These are phyloP conservation scores for Drosophila nikananu DNA, from an alignment of 1,140 invertebrate species.

Conservation along the genomic window DNA sequence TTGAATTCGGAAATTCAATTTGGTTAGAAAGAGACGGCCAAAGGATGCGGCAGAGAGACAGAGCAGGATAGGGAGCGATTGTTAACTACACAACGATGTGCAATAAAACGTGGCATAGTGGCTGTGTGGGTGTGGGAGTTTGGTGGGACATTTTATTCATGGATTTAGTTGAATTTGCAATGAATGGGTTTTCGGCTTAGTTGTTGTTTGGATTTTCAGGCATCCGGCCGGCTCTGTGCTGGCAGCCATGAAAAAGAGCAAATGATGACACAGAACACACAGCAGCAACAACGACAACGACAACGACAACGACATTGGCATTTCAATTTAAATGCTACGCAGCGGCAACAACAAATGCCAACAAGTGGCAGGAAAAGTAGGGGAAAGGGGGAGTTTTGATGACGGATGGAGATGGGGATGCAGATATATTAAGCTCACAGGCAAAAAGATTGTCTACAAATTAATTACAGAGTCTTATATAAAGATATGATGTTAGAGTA, in stretches of 20 bases:
- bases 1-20: slow-evolving; percentile 84
- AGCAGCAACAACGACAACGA: slow-evolving; percentile 6
- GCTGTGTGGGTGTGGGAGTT: slow-evolving; percentile 1
- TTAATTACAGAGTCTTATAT: not conserved
- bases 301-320: slow-evolving; percentile 42
- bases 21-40: slow-evolving; percentile 47
- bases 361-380: slow-evolving; percentile 74
- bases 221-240: slow-evolving; percentile 22
- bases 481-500: not conserved
- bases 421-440: slow-evolving; percentile 5
- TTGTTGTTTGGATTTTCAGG: slow-evolving; percentile 26
- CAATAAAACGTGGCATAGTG: slow-evolving; percentile 70
- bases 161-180: slow-evolving; percentile 83
- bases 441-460: not conserved
- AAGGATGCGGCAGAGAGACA: slow-evolving; percentile 24
- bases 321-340: slow-evolving; percentile 76
- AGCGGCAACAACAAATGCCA: slow-evolving; percentile 46
- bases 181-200: slow-evolving; percentile 79
- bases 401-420: not conserved
- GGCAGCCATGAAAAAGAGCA: slow-evolving; percentile 67
- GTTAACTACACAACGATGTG: slow-evolving; percentile 74
- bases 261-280: slow-evolving; percentile 71
- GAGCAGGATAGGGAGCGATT: slow-evolving; percentile 33
- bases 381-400: not conserved
- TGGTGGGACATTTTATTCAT: slow-evolving; percentile 78